These are phyloP conservation scores for Apomyelois bistriatella DNA, from an alignment of 2,888 invertebrate species.

Conservation along the genomic window DNA sequence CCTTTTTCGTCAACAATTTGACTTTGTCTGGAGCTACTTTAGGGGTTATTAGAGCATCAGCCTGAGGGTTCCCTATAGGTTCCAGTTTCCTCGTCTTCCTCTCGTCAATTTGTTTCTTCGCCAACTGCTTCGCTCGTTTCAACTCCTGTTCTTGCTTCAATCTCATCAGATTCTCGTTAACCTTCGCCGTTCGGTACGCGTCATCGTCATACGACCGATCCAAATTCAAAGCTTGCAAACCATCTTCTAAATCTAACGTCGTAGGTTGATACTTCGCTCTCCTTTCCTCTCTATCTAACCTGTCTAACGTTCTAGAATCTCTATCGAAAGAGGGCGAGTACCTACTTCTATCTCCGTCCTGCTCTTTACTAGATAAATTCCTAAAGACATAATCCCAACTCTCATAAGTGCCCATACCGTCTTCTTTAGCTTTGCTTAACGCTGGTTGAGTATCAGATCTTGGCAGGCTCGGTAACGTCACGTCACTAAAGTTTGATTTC, in stretches of 20 bases:
- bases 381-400: slow-evolving; percentile 91
- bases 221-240: slow-evolving; percentile 73
- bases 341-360: slow-evolving; percentile 84
- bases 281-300: slow-evolving; percentile 64
- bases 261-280: slow-evolving; percentile 72
- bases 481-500: slow-evolving; percentile 64
- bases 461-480: slow-evolving; percentile 63
- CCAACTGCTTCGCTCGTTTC: slow-evolving; percentile 52
- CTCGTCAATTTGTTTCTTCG: slow-evolving; percentile 55
- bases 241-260: slow-evolving; percentile 78
- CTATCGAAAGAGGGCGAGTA: slow-evolving; percentile 74
- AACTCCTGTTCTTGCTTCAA: slow-evolving; percentile 64
- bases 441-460: slow-evolving; percentile 72
- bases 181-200: slow-evolving; percentile 69
- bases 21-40: slow-evolving; percentile 68
- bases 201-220: slow-evolving; percentile 68
- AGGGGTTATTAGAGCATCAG: slow-evolving; percentile 53
- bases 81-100: slow-evolving; percentile 57
- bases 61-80: slow-evolving; percentile 54
- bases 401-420: slow-evolving; percentile 84
- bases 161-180: slow-evolving; percentile 72
- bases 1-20: slow-evolving; percentile 61
- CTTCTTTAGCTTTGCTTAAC: slow-evolving; percentile 79
- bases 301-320: slow-evolving; percentile 67
- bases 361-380: slow-evolving; percentile 87